Evolutionary conservation across 2,888 invertebrate genomes (phyloP), one percentile per base, ranked within the genome.

Genomic region (Drosophila tripunctata): DNA sequence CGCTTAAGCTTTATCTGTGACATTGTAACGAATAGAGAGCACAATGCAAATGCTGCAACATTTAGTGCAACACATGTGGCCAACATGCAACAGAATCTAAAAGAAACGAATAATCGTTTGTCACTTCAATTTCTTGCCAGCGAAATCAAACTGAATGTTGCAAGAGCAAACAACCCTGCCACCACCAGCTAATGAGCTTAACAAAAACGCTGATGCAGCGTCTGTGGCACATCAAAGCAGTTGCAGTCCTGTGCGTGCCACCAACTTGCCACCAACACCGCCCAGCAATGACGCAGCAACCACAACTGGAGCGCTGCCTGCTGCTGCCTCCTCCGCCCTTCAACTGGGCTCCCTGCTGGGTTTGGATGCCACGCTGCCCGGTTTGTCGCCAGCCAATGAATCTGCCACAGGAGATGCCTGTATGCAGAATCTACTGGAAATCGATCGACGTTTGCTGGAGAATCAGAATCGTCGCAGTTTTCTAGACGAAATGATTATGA

Each of bases 401-500:
- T 58, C 81, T 3, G 67, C 84, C 2, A 54, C 84, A 36, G 82
- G 75, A 0, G 89, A 90, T 4, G 75, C 77, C 2, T 72, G 90
- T 1, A 73, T 87, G 0, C 78, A 75, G 4, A 85, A 76, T 54
- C 57, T 91, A n/a, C 83, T 87, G 0, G 91, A 91, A 35, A 88
- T 90, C 7, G 91, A 91, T 77, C 75, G 87, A 0, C 88, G 88
- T 5, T 72, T 91, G n/a, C 66, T 90, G 72, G 90, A 90, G 57
- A 67, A 90, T 38, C 90, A 90, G 24, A 89, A 89, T 44, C 86
- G 91, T 4, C 90, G 90, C 61, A 88, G 86, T 60, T 88, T 88
- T 41, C 79, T 91, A n/a, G 91, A 91, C 21, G 90, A 90, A 55
- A 89, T 90, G 88, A 90, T 91, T 14, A 68, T 89, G 17, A 90